A percentile compares a stretch with the other conserved stretches of the same genome.
These are phyloP conservation scores for Fregetta grallaria DNA, from an alignment of 2,113 vertebrate species.

Conservation along the genomic window DNA sequence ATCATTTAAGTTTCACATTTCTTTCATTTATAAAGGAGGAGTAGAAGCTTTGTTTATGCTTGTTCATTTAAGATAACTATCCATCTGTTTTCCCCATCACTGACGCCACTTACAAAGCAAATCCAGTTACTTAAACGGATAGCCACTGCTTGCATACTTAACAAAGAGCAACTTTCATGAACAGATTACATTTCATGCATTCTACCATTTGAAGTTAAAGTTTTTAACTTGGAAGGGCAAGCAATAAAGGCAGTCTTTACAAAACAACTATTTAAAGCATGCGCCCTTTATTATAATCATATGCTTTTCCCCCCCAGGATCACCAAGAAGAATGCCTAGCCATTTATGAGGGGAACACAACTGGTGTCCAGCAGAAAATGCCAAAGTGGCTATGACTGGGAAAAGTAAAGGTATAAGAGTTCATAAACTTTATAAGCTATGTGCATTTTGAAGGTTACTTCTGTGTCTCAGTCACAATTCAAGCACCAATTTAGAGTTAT, in stretches of 20 bases:
- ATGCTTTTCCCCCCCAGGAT: neutral
- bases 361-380: neutral
- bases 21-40: neutral
- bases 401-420: neutral
- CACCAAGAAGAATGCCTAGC: neutral
- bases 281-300: neutral
- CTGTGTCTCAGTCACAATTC: neutral
- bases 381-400: neutral
- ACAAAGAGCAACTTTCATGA: neutral
- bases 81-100: neutral
- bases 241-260: neutral
- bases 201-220: neutral
- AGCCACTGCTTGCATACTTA: neutral
- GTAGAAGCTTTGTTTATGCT: neutral
- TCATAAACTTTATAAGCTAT: neutral
- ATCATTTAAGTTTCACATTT: neutral
- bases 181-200: neutral
- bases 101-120: constrained; percentile 13
- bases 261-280: neutral
- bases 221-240: neutral
- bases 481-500: neutral
- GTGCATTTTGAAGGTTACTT: neutral
- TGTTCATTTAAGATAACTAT: neutral
- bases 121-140: neutral
- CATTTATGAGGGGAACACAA: neutral